Percentiles rank a stretch among this genome's conserved stretches.
phyloP scores from a whole-genome alignment of 2,113 vertebrate species.

The Limnothrissa miodon region DNA sequence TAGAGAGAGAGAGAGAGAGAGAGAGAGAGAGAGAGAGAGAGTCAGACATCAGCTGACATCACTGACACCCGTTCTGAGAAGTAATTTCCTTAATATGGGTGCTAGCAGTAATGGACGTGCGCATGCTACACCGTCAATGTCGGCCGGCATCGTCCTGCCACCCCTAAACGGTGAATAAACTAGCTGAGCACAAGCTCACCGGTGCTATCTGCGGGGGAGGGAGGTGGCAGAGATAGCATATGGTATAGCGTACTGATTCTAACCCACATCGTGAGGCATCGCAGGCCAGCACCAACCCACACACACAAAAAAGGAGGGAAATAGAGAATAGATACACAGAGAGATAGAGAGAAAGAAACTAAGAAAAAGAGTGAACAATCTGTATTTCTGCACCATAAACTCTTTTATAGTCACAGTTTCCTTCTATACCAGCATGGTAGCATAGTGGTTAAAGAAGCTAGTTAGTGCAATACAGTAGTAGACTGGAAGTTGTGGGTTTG shows the following conservation, averaged over 20 bases:
- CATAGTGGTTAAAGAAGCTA: too few species aligned
- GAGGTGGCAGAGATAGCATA: not conserved
- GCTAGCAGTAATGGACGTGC: not conserved
- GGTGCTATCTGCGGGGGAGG: not conserved
- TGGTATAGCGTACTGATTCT: slow-evolving; percentile 6
- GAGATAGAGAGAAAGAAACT: not conserved
- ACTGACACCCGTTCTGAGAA: slow-evolving; percentile 9
- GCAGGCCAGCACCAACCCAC: slow-evolving; percentile 3
- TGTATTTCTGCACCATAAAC: not conserved
- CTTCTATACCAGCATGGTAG: not conserved
- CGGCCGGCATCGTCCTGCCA: not conserved
- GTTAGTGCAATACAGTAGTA: not conserved
- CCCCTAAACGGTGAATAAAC: not conserved
- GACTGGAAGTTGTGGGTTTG: too few species aligned
- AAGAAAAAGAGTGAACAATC: not conserved
- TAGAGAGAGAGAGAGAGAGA: not conserved
- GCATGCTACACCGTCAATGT: not conserved
- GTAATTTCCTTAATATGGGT: not conserved
- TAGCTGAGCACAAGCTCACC: not conserved
- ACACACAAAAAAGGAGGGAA: not conserved
- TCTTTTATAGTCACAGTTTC: not conserved
- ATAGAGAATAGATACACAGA: not conserved
- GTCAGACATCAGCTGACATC: slow-evolving; percentile 18
- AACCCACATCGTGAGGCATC: not conserved
- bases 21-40: not conserved